phyloP scores from a whole-genome alignment of 2,797 vertebrate genomes.

The Eutrigla gurnardus region DNA sequence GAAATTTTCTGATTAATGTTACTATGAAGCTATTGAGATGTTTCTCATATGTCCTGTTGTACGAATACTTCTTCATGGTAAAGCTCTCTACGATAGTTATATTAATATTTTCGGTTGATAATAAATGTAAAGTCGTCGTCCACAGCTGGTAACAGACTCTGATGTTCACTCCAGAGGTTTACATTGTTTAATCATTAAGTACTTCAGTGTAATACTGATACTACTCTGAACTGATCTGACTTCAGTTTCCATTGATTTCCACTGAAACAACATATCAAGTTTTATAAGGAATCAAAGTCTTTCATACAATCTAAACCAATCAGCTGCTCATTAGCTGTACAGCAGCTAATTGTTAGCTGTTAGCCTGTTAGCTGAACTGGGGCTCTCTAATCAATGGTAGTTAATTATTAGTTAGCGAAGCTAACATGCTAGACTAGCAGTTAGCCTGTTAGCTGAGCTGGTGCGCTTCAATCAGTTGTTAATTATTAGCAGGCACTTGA shows the following conservation, averaged over 20 bases:
- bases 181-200: neutral
- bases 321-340: constrained; percentile 28
- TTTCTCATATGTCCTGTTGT: too few relatives aligned
- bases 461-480: neutral
- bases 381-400: too few relatives aligned
- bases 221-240: neutral
- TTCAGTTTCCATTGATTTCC: neutral
- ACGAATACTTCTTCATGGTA: too few relatives aligned
- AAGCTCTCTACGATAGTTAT: too few relatives aligned
- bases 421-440: constrained; percentile 21
- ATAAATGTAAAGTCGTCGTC: neutral
- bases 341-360: too few relatives aligned
- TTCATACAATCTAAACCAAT: constrained; percentile 43
- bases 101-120: neutral
- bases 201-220: neutral
- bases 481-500: constrained; percentile 18
- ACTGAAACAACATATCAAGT: constrained; percentile 14
- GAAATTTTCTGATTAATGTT: too few relatives aligned
- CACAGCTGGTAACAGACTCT: neutral
- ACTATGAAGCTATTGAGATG: too few relatives aligned
- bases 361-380: neutral
- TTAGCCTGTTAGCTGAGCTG: constrained; percentile 19
- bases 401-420: too few relatives aligned
- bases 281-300: constrained; percentile 53
- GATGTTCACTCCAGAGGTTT: neutral